phyloP scores from a whole-genome alignment of 2,797 vertebrate genomes.

The Cichlasoma orientale region DNA sequence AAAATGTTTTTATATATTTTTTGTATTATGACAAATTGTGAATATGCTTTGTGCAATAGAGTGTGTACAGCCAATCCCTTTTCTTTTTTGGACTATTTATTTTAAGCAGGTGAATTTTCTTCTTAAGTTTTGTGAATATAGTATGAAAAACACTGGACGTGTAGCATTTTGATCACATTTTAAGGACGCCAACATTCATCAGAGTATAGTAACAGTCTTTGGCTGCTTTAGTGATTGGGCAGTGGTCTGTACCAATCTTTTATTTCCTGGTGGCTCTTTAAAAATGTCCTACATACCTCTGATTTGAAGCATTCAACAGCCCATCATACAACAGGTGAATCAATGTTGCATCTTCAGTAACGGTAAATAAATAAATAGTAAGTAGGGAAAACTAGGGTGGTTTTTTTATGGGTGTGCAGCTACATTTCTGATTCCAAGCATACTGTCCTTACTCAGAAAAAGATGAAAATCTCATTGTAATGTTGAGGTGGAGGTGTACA shows the following conservation, averaged over 20 bases:
- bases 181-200: constrained; percentile 8
- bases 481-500: background rate
- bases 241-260: background rate
- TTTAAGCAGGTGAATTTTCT: constrained; percentile 36
- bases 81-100: constrained; percentile 67
- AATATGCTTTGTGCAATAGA: constrained; percentile 58
- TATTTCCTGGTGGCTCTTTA: constrained; percentile 5
- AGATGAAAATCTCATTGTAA: constrained; percentile 4
- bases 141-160: constrained; percentile 11
- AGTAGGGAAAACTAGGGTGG: background rate
- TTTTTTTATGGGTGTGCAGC: background rate
- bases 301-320: background rate
- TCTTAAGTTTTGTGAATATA: constrained; percentile 32
- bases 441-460: constrained; percentile 8
- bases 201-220: background rate
- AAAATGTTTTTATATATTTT: constrained; percentile 42
- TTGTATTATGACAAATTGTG: constrained; percentile 56
- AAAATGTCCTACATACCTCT: constrained; percentile 2
- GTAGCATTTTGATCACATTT: constrained; percentile 33
- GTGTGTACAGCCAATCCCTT: constrained; percentile 52
- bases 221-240: constrained; percentile 19
- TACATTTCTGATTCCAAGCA: constrained; percentile 5
- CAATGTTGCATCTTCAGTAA: background rate
- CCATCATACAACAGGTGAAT: background rate
- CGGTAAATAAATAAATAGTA: background rate